These are phyloP conservation scores for Cyprinodon brontotheroides DNA, from an alignment of 2,113 vertebrate species.

Conservation along the genomic window DNA sequence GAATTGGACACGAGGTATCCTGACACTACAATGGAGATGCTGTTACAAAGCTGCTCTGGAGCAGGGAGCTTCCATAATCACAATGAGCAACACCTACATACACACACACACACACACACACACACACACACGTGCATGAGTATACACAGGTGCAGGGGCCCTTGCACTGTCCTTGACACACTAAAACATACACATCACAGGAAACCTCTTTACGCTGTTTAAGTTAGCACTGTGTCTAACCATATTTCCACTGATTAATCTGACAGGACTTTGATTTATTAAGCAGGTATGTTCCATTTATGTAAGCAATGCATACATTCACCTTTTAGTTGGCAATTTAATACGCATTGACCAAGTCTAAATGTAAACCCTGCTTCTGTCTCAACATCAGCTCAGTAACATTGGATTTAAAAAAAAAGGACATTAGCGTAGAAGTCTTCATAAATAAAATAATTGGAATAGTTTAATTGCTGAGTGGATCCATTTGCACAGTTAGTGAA, in stretches of 20 bases:
- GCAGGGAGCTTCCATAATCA: constrained; percentile 62
- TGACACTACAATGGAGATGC: constrained; percentile 63
- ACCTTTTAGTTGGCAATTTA: constrained; percentile 16
- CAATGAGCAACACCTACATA: constrained; percentile 37
- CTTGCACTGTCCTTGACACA: constrained; percentile 18
- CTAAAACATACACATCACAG: constrained; percentile 6
- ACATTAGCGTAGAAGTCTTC: neutral
- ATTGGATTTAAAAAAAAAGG: constrained; percentile 6
- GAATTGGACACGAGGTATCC: constrained; percentile 65
- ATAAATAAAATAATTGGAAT: constrained; percentile 25
- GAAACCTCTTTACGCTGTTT: neutral
- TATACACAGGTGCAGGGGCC: constrained; percentile 13
- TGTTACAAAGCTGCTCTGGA: constrained; percentile 62
- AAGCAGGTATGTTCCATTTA: neutral
- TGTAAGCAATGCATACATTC: neutral
- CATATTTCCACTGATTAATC: neutral
- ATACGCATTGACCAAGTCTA: constrained; percentile 13
- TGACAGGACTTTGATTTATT: constrained; percentile 3
- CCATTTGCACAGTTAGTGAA: constrained; percentile 20
- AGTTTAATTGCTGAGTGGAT: constrained; percentile 27
- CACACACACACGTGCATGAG: neutral
- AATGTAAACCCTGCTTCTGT: constrained; percentile 6
- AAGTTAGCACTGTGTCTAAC: neutral
- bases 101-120: constrained; percentile 27
- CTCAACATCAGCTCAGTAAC: constrained; percentile 6